Evolutionary conservation across 2,113 vertebrate species (phyloP), one percentile per base, ranked within the genome.

Genomic region (Phaethon lepturus): DNA sequence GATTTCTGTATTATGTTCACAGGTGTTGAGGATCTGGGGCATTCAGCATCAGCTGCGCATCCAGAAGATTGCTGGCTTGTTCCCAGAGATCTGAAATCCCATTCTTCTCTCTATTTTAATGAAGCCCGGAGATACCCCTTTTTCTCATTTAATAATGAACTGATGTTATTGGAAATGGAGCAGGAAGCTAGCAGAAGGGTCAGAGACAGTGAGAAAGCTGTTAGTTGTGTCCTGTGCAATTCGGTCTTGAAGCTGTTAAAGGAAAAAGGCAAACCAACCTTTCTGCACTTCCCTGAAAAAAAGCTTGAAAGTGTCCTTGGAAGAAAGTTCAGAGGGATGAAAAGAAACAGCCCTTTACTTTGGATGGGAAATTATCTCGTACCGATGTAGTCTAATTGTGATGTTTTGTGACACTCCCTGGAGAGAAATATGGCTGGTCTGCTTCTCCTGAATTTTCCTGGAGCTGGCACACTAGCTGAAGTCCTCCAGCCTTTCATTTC

Each of bases 171-270:
- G 95, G 98, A 98, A 84, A 96, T 92, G 49, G 88, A 94, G 68
- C 95, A 88, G 42, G 98, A 98, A 76, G 72, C 93, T 33, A 59
- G 88, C 35, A 78, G 59, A 58, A 98, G 93, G 82, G 82, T 95
- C 86, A 98, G 95, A 96, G 99, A 98, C 93, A 98, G 98, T 0
- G 47, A 97, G 58, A 98, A 96, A 60, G 94, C 97, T 5, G 97
- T 98, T 87, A 98, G 97, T 6, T 98, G 98, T 79, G 97, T 98
- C 42, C 97, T 98, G 67, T 98, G 98, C 62, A 98, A 93, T 82
- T 97, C 52, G 2, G 62, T 96, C 63, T 95, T 97, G 85, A 98
- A 97, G 92, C 98, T 99, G 98, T 97, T 98, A 92, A 98, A 29
- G 35, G 10, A 2, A 52, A 86, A 72, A 79, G 19, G 35, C 16